Evolutionary conservation across 2,113 vertebrate species (phyloP), one percentile per base, ranked within the genome.

Genomic region (Pungitius pungitius): DNA sequence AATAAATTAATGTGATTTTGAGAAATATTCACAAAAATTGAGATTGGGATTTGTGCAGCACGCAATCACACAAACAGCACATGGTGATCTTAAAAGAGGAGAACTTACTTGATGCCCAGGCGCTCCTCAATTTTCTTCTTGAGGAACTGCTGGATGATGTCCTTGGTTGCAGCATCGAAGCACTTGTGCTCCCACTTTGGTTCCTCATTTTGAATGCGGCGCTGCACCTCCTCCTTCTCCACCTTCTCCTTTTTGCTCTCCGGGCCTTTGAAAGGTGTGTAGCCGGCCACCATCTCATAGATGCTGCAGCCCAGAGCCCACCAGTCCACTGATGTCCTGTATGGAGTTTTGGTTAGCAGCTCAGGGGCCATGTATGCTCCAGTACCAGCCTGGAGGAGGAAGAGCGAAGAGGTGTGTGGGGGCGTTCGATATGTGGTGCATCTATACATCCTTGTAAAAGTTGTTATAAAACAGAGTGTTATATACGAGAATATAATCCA

Each of bases 281-380:
- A 92, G 14, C 94, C 96, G 10, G 96, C 95, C 72, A 98, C 85
- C 96, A 98, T 98, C 88, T 99, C 97, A 69, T 97, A 98, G 85
- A 99, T 96, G 81, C 95, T 96, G 87, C 95, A 96, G 14, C 97
- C 97, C 91, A 98, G 91, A 15, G 96, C 95, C 94, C 98, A 98
- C 97, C 97, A 99, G 92, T 98, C 97, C 90, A 96, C 96, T 0
- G 96, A 94, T n/a, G 95, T 96, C 88, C 93, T 90, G 89, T 99
- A 99, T 2, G 90, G 93, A 6, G 91, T 95, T 14, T 97, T 96
- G 40, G 73, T 94, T 55, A 98, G 90, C 82, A 99, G 88, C 89
- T 98, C 97, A 0, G 97, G 97, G 72, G 97, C 96, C 97, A 99
- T 98, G 80, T 99, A 98, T 1, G 95, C 95, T 69, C 94, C 96